Percentiles rank a stretch among this genome's conserved stretches.
Evolutionary conservation across 2,888 invertebrate species (phyloP).

Genomic region (Drosophila kanekoi): DNA sequence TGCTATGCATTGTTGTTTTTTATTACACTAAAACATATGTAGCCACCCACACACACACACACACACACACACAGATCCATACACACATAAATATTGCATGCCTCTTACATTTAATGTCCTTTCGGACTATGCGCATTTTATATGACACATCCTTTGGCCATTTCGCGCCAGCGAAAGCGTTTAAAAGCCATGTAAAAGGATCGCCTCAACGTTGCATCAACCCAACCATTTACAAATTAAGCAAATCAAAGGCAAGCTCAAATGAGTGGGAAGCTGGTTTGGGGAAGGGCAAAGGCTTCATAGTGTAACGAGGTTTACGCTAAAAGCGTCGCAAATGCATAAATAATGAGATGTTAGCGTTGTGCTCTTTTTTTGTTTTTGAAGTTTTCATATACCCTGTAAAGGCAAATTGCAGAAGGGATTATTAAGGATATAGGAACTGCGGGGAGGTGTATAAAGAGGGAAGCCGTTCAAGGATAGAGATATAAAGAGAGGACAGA

Average conservation of each 20-base stretch:
- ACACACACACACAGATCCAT: slow-evolving; percentile 5
- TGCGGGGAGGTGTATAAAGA: background rate
- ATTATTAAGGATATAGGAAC: no score
- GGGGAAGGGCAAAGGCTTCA: background rate
- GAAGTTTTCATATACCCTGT: slow-evolving; percentile 36
- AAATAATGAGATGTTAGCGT: slow-evolving; percentile 63
- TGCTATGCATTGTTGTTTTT: slow-evolving; percentile 70
- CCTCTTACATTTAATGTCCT: slow-evolving; percentile 47
- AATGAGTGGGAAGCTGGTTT: slow-evolving; percentile 14
- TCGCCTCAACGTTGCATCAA: slow-evolving; percentile 32
- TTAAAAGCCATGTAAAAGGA: slow-evolving; percentile 74
- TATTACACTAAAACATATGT: slow-evolving; percentile 74
- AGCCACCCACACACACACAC: slow-evolving; percentile 28
- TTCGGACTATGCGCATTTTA: slow-evolving; percentile 45
- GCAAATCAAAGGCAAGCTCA: slow-evolving; percentile 70
- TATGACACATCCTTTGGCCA: slow-evolving; percentile 67
- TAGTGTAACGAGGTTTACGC: slow-evolving; percentile 54
- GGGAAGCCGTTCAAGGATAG: no score
- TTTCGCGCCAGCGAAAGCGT: slow-evolving; percentile 68
- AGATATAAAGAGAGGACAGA: background rate
- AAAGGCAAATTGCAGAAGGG: background rate
- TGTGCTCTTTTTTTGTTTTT: slow-evolving; percentile 39
- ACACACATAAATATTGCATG: slow-evolving; percentile 48
- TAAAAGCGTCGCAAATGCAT: slow-evolving; percentile 74
- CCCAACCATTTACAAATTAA: slow-evolving; percentile 74